phyloP scores from a whole-genome alignment of 2,113 vertebrate genomes.

The Delphinus delphis region DNA sequence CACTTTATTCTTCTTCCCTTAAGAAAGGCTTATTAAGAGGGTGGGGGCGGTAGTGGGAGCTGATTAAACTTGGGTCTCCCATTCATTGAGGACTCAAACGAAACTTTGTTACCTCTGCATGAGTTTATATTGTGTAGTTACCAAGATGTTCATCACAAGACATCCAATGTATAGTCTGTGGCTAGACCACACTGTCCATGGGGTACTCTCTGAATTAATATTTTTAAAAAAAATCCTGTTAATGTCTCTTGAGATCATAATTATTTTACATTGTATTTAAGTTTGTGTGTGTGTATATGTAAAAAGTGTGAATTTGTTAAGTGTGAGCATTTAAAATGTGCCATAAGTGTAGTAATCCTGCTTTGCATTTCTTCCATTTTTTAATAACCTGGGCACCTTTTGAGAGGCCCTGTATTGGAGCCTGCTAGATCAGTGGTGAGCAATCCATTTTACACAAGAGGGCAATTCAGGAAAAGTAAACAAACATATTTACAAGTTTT shows the following conservation, averaged over 20 bases:
- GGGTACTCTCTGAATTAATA: neutral
- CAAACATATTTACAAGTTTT: neutral
- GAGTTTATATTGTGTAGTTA: neutral
- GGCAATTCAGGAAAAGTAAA: conserved; percentile 11
- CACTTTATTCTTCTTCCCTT: neutral
- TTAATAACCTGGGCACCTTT: neutral
- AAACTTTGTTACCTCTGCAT: neutral
- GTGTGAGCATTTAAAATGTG: neutral
- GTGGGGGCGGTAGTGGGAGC: neutral
- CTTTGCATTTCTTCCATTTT: neutral
- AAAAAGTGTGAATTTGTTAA: neutral
- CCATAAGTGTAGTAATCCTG: neutral
- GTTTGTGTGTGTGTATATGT: neutral
- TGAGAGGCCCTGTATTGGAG: neutral
- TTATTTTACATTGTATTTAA: neutral
- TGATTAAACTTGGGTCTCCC: neutral
- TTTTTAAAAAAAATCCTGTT: neutral
- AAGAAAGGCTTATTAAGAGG: neutral
- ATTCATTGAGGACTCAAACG: neutral
- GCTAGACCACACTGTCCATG: neutral
- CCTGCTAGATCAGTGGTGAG: neutral
- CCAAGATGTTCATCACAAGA: neutral
- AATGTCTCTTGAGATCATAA: neutral
- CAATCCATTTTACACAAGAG: neutral
- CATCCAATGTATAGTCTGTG: neutral